Conservation (phyloP, 2,888 invertebrate genomes). For the Actias luna region DNA sequence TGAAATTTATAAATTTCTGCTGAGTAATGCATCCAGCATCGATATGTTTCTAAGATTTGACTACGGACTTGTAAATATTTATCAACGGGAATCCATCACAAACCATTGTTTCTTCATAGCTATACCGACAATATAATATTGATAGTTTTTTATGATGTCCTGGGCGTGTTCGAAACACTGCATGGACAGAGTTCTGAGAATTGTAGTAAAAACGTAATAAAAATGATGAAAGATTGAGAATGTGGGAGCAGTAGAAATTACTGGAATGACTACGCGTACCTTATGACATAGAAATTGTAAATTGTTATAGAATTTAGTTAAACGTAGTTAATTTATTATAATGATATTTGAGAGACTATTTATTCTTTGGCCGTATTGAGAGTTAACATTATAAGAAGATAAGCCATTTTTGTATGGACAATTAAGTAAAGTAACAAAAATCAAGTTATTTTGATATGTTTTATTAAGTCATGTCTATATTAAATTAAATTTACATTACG, state of each 20-base stretch:
- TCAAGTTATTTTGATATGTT: too few species aligned
- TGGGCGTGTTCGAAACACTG: conserved; percentile 1
- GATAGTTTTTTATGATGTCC: conserved; percentile 16
- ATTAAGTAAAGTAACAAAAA: too few species aligned
- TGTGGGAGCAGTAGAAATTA: neutral
- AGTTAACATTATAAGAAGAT: too few species aligned
- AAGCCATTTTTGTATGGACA: too few species aligned
- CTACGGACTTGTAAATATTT: conserved; percentile 18
- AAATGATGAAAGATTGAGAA: neutral
- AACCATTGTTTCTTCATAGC: conserved; percentile 17
- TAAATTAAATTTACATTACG: too few species aligned
- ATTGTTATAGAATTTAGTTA: neutral
- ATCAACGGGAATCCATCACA: conserved; percentile 14
- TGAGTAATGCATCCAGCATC: conserved; percentile 10
- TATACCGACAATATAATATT: conserved; percentile 13
- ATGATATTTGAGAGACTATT: too few species aligned
- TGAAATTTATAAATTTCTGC: conserved; percentile 7
- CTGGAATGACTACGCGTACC: neutral
- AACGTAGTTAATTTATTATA: too few species aligned
- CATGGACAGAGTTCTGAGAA: neutral
- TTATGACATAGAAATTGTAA: neutral
- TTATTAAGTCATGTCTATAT: too few species aligned
- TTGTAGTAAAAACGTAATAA: neutral
- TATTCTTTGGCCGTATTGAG: too few species aligned
- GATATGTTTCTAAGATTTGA: conserved; percentile 14